Evolutionary conservation across 2,888 invertebrate genomes (phyloP), one percentile per base, ranked within the genome.

Genomic region (Entomobrya multifasciata): DNA sequence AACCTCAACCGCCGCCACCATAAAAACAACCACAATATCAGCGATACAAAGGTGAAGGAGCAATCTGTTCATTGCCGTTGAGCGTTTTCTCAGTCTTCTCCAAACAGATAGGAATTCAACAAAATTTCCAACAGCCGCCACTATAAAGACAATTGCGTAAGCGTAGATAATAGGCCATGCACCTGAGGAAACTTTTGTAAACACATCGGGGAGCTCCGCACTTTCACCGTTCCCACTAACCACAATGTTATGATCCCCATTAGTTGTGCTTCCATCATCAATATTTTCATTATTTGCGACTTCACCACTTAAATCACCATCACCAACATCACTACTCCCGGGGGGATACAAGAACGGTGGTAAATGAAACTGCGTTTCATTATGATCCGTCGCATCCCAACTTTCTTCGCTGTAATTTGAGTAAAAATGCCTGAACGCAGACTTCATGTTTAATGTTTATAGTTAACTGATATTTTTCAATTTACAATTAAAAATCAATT

Each of bases 1-100:
- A 15, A 89, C 83, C 62, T 89, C 89, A 15, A 88, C 88, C 13
- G 87, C 87, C 10, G 86, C 86, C 10, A 87, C 86, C 82, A 86
- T 83, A 60, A 89, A 81, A 1, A 88, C 88, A 0, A 89, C 89
- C 15, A 89, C 22, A n/a, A 87, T 74, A 20, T 88, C 89, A 4
- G 88, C 89, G 79, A 90, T 87, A 47, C 88, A 86, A n/a, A 90
- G 60, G 60, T 90, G 89, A 70, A 90, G 85, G 17, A 90, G 62
- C n/a, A 90, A 44, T 22, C 81, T 81, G 67, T 90, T 88, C 90
- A 90, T 90, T 13, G 88, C 88, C 4, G 88, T 87, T 27, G 83
- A 78, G 41, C 89, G 81, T 60, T 83, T 47, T 20, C 78, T 74
- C 22, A 90, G 79, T 76, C 88, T 77, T 49, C 86, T 65, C 65